Base-by-base conservation (phyloP, 2,888 invertebrate genomes). In the Silvanus unidentatus region DNA sequence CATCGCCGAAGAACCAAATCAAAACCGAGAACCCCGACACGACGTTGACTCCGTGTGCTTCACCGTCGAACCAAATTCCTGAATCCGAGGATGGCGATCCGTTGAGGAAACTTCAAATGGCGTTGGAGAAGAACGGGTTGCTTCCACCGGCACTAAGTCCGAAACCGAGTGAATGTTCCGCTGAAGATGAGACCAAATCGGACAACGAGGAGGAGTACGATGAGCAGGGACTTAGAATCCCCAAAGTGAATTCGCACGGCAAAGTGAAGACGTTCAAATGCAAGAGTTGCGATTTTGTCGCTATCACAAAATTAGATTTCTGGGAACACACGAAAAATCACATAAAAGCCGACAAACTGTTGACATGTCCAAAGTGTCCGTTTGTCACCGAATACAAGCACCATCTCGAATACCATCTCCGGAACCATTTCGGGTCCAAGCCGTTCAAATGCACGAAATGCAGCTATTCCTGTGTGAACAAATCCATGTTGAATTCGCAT, bases 301-400 rank as follows among this genome's bases (percentile, higher is more conserved):
- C 92, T 1, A 81, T 85, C 10, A 91, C 90, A 3, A 98, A 98
- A 72, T 75, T 87, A 12, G 91, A 90, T 44, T 95, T 90, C 66
- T 99, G 98, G 97, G 83, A 86, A 32, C 99, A 99, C 69, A 82
- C 84, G 15, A 83, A 86, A 43, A 78, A 79, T 13, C 99, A 99
- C 74, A 97, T 99, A 62, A 93, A 92, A 61, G 82, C 84, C 0
- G 97, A 98, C 58, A 96, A 96, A 66, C 79, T 91, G 58, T 75
- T 99, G 16, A 83, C 83, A 48, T 99, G 99, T 64, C 85, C 88
- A 2, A 84, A 88, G 62, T 99, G 99, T 65, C 90, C 92, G 0
- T 99, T 99, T 64, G 95, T 97, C 2, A 99, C 99, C 0, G 97
- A 98, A 68, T 93, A 94, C 75, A 99, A 99, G 65, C 99, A 99